Base-by-base conservation (phyloP, 2,888 invertebrate genomes). In the Orthonychiurus folsomi region DNA sequence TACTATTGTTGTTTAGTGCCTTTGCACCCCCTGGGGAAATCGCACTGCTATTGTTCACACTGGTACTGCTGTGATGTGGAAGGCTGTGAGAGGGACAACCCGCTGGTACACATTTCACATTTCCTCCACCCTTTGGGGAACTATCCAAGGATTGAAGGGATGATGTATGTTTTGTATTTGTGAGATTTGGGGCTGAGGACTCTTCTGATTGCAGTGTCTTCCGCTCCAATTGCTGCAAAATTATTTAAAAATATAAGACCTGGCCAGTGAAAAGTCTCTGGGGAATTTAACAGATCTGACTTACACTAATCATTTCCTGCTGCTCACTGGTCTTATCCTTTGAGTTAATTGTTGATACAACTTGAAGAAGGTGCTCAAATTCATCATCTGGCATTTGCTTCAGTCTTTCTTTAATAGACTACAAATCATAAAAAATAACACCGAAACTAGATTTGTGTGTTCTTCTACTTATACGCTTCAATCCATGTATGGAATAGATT, bases 151-250 rank as follows among this genome's bases (percentile, higher is more conserved):
- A 48, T n/a, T 48, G 48, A n/a, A 48, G 48, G 15, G 48, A 48
- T n/a, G 48, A 48, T 15, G 15, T 48, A n/a, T 48, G n/a, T 48
- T 48, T 48, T 12, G 48, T n/a, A 48, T 48, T 48, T 48, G 12
- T 48, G 15, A 48, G 48, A 48, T 12, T 12, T 12, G 48, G 48
- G n/a, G n/a, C n/a, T n/a, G 12, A n/a, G 15, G 12, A n/a, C 48
- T 48, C 48, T n/a, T 48, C 48, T n/a, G 48, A n/a, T n/a, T 48
- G 48, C 48, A n/a, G 48, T 48, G 12, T 48, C 48, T 12, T 12
- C n/a, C 48, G 48, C 15, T 48, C 48, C 48, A 48, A n/a, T 48
- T 48, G 48, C 48, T 48, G 48, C n/a, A 48, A n/a, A 48, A 48
- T 48, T 12, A 15, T 48, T 15, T 15, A 48, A 48, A 15, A n/a